These are phyloP conservation scores for Metopia argyrocephala DNA, from an alignment of 2,888 invertebrate species.

Conservation along the genomic window DNA sequence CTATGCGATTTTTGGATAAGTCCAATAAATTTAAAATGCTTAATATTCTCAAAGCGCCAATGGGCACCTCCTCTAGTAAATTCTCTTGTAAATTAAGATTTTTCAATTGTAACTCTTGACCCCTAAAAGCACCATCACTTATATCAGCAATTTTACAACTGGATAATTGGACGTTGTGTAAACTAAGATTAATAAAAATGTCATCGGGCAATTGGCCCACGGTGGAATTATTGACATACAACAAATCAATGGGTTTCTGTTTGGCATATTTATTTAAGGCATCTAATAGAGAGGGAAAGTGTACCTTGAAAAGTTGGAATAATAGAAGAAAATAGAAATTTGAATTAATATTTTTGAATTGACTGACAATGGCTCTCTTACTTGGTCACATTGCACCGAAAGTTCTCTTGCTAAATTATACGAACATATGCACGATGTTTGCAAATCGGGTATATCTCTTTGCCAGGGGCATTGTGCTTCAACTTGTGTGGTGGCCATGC, in stretches of 20 bases:
- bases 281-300: constrained; percentile 86
- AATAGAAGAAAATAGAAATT: neutral
- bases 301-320: constrained; percentile 80
- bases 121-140: constrained; percentile 87
- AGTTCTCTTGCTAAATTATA: constrained; percentile 90
- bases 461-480: constrained; percentile 91
- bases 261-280: constrained; percentile 86
- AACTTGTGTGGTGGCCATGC: constrained; percentile 50
- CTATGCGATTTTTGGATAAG: constrained; percentile 89
- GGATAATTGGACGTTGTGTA: constrained; percentile 91
- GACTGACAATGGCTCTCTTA: too few relatives aligned
- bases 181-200: constrained; percentile 84
- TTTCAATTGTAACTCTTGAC: constrained; percentile 88
- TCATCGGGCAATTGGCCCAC: constrained; percentile 84
- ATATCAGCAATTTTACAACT: constrained; percentile 87
- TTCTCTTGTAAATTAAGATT: constrained; percentile 93
- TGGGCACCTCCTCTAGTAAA: constrained; percentile 87
- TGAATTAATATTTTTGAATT: neutral
- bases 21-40: constrained; percentile 88
- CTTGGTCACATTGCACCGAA: constrained; percentile 93
- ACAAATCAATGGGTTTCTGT: constrained; percentile 86
- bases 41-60: constrained; percentile 84
- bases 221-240: constrained; percentile 93
- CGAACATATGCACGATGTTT: constrained; percentile 92
- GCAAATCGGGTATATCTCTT: constrained; percentile 85